Conservation (phyloP, 2,113 vertebrate genomes). For the Otocyon megalotis region DNA sequence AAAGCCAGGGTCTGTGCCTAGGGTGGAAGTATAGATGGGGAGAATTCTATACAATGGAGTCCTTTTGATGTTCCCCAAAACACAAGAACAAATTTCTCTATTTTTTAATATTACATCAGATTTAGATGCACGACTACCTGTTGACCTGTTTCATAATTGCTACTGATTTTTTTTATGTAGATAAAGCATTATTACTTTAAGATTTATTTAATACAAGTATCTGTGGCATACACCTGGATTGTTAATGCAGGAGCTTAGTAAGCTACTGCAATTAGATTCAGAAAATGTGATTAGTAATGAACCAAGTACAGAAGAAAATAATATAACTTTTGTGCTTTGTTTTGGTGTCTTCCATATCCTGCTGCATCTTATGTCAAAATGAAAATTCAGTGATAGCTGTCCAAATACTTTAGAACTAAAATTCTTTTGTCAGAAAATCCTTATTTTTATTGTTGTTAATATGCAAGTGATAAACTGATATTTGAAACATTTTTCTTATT, state of each 20-base stretch:
- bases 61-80: background rate
- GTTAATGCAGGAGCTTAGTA: slow-evolving; percentile 78
- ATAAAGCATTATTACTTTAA: slow-evolving; percentile 59
- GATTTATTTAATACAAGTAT: slow-evolving; percentile 34
- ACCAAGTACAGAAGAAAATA: slow-evolving; percentile 52
- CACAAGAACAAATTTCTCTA: slow-evolving; percentile 4
- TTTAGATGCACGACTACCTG: slow-evolving; percentile 66
- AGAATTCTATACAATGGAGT: background rate
- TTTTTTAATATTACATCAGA: slow-evolving; percentile 49
- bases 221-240: slow-evolving; percentile 38
- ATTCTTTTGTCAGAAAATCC: slow-evolving; percentile 40
- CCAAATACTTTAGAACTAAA: slow-evolving; percentile 80
- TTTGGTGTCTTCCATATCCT: slow-evolving; percentile 84
- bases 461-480: slow-evolving; percentile 66
- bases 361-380: slow-evolving; percentile 77
- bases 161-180: slow-evolving; percentile 82
- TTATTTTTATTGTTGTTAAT: slow-evolving; percentile 63
- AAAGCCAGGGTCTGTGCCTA: background rate
- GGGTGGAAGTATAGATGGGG: background rate
- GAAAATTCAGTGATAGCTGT: slow-evolving; percentile 81
- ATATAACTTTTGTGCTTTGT: slow-evolving; percentile 83
- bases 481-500: slow-evolving; percentile 59
- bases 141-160: slow-evolving; percentile 81
- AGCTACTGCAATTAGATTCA: slow-evolving; percentile 71
- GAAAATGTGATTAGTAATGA: slow-evolving; percentile 71